Base-by-base conservation (phyloP, 2,113 vertebrate species). In the Mastomys natalensis region DNA sequence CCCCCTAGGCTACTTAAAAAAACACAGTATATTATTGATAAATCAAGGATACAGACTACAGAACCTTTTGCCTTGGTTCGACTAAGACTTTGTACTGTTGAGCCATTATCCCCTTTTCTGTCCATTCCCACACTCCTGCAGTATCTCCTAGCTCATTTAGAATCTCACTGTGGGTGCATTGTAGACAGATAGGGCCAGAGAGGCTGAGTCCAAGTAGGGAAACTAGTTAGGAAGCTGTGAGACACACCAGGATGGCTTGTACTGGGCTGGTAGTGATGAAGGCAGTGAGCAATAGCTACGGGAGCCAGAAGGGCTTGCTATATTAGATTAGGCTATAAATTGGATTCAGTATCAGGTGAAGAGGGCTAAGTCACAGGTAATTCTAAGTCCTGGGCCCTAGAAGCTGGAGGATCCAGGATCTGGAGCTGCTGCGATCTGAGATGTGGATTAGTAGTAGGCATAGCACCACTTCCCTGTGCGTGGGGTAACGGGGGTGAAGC, bases 291-390 rank as follows among this genome's bases (percentile, higher is more conserved):
- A 11, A 17, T 17, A 31, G 66, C 15, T 12, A 29, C 4, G 62
- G 21, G 58, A 84, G 60, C 29, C 37, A 0, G 51, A 22, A 68
- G 85, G 4, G 26, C 45, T 53, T 86, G 48, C 53, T 72, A 9
- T 29, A 26, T 29, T 82, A 60, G 11, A 24, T 15, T 84, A 73
- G 81, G 12, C 40, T 17, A 62, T 60, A 43, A 43, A 0, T 0
- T 88, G 55, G 43, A 11, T 1, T 48, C 85, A 37, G 3, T 43
- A 40, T 31, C 37, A 17, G 62, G 5, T 40, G 31, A 68, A 51
- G 29, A 1, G 7, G 37, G 43, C 1, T 15, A 11, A 40, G 43
- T 45, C 17, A 0, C 0, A 9, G 55, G 9, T 11, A 22, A 13
- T 73, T 66, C 17, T 15, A 4, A 29, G 48, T 40, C 48, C 43